Evolutionary conservation across 2,797 vertebrate genomes (phyloP), one percentile per base, ranked within the genome.

Genomic region (Serranus cabrilla): DNA sequence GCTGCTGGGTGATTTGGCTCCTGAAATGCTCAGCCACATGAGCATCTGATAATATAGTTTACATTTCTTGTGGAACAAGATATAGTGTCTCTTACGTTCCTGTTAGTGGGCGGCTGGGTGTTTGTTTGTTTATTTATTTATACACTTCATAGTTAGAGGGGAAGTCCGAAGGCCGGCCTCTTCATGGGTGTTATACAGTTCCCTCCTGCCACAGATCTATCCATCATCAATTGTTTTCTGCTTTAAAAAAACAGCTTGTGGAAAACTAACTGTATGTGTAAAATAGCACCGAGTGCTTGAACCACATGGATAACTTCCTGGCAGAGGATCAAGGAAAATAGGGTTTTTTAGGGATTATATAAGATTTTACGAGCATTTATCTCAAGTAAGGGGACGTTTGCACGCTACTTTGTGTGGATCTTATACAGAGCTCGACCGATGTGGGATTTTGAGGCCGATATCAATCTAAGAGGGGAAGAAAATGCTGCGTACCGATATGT

Each of bases 11-110:
- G 10, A 34, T 55, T 55, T 18, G 27, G 17, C 52, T 55, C 52
- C 49, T 55, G 27, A 34, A 55, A 27, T 18, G 52, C 52, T 34
- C 31, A n/a, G 11, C 17, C 52, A 34, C 52, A 7, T 17, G 7
- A 6, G 16, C 3, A 18, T 64, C 8, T 39, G 46, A 50, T 39
- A 7, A 50, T 5, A 63, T 21, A 40, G 16, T 51, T 18, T 21
- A 64, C 47, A 51, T 39, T 45, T 34, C 18, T 21, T 55, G 40
- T 18, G n/a, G 9, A 67, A 45, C 51, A 55, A 55, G 40, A 55
- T 52, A 66, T 45, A 27, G 13, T 21, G 12, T 40, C 50, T 55
- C 20, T 55, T 31, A 21, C 23, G 27, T 27, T 20, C 40, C 21
- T 52, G 47, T 52, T 52, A 21, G 18, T n/a, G 0, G 13, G 23